These are phyloP conservation scores for Spilarctia lutea DNA, from an alignment of 2,888 invertebrate species.

Conservation along the genomic window DNA sequence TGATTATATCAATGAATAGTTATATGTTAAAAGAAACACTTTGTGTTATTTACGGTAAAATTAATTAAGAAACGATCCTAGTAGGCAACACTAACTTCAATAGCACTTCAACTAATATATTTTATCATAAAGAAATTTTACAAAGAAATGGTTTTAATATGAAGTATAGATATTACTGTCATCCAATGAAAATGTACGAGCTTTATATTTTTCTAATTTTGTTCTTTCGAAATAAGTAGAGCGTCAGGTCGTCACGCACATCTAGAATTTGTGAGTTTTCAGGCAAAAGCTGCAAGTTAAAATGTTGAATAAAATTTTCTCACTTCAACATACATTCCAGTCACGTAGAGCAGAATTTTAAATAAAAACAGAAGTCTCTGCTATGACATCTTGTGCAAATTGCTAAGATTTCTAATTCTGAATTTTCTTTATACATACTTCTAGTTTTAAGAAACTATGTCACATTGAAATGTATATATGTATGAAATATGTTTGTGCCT, in stretches of 20 bases:
- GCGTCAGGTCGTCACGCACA: slow-evolving; percentile 43
- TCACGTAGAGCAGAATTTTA: slow-evolving; percentile 15
- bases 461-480: neutral
- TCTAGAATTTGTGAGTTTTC: slow-evolving; percentile 34
- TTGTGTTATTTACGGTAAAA: neutral
- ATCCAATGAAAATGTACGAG: neutral
- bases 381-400: neutral
- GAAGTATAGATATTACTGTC: slow-evolving; percentile 2
- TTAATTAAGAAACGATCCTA: no score
- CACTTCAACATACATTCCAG: slow-evolving; percentile 6
- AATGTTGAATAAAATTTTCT: slow-evolving; percentile 17
- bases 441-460: neutral
- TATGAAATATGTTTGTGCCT: neutral
- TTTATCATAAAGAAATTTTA: neutral
- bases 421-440: neutral
- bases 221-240: slow-evolving; percentile 29
- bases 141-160: no score
- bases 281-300: slow-evolving; percentile 14
- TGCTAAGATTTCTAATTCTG: neutral
- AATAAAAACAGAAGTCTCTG: slow-evolving; percentile 7
- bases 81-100: no score
- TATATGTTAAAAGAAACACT: no score
- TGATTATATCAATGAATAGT: no score
- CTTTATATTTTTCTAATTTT: slow-evolving; percentile 24
- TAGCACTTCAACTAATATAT: neutral